These are phyloP conservation scores for Gallinago nigripennis DNA, from an alignment of 2,797 vertebrate genomes.

Conservation along the genomic window DNA sequence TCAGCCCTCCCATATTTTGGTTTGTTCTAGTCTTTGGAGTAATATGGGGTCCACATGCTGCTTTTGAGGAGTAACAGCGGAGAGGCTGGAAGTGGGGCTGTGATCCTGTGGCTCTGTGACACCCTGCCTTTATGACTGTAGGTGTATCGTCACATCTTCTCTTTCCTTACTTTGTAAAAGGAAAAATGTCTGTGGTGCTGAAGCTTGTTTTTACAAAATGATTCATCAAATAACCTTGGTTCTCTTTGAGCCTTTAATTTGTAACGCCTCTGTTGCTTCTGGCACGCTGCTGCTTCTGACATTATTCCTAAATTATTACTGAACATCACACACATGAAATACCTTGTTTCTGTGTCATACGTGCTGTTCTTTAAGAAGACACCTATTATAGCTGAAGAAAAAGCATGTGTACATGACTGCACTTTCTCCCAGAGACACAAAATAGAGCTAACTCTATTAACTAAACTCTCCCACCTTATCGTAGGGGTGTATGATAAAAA, in stretches of 20 bases:
- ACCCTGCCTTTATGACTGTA: neutral
- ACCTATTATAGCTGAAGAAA: neutral
- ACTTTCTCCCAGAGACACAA: neutral
- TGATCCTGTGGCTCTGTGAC: neutral
- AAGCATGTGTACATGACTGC: neutral
- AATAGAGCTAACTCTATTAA: neutral
- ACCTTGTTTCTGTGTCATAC: neutral
- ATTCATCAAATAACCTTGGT: neutral
- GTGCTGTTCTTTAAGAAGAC: neutral
- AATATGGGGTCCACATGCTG: neutral
- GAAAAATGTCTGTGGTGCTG: neutral
- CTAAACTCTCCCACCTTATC: neutral
- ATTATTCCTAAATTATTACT: neutral
- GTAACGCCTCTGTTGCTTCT: constrained; percentile 6
- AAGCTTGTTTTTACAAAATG: constrained; percentile 3
- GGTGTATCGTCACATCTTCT: neutral
- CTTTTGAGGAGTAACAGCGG: neutral
- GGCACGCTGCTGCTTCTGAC: neutral
- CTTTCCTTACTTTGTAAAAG: neutral
- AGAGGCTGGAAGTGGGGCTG: neutral
- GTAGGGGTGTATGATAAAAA: constrained; percentile 1
- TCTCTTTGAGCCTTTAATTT: constrained; percentile 30
- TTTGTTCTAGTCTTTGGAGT: neutral
- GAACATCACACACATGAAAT: constrained; percentile 2
- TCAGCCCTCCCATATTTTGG: neutral